Conservation (phyloP, 2,113 vertebrate genomes). For the Embiotoca jacksoni region DNA sequence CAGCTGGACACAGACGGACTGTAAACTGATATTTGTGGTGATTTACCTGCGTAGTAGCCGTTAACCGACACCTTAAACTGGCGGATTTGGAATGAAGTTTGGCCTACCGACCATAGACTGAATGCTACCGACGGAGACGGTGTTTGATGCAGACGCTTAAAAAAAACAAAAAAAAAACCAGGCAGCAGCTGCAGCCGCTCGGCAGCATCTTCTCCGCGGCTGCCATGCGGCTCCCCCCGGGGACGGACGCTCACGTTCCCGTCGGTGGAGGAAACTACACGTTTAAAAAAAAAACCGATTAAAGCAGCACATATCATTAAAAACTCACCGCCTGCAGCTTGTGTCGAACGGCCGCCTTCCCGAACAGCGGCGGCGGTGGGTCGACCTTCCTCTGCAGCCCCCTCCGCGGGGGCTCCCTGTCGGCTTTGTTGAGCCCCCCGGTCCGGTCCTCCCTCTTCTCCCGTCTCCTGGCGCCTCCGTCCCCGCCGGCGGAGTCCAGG, state of each 20-base stretch:
- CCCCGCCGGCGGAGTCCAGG: constrained; percentile 88
- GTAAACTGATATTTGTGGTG: too few relatives aligned
- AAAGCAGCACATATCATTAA: background rate
- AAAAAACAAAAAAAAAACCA: constrained; percentile 53
- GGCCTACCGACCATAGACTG: constrained; percentile 11
- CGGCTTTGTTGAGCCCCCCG: constrained; percentile 80
- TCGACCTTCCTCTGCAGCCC: constrained; percentile 72
- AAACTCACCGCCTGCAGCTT: constrained; percentile 81
- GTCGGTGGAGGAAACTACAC: background rate
- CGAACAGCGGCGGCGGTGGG: constrained; percentile 77
- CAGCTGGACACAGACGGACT: too few relatives aligned
- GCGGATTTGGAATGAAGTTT: background rate
- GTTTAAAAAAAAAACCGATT: constrained; percentile 1
- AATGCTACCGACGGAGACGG: background rate
- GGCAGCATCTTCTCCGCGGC: constrained; percentile 22
- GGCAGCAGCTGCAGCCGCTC: constrained; percentile 49
- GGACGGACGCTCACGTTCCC: background rate
- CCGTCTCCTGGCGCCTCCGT: constrained; percentile 78
- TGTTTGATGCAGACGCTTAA: constrained; percentile 12
- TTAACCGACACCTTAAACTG: constrained; percentile 5
- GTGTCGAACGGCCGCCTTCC: constrained; percentile 76
- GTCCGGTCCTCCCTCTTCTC: constrained; percentile 83
- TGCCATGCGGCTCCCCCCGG: constrained; percentile 29
- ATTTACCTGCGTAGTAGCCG: too few relatives aligned
- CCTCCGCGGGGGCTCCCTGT: constrained; percentile 68